phyloP scores from a whole-genome alignment of 2,113 vertebrate genomes.

The Perccottus glenii region DNA sequence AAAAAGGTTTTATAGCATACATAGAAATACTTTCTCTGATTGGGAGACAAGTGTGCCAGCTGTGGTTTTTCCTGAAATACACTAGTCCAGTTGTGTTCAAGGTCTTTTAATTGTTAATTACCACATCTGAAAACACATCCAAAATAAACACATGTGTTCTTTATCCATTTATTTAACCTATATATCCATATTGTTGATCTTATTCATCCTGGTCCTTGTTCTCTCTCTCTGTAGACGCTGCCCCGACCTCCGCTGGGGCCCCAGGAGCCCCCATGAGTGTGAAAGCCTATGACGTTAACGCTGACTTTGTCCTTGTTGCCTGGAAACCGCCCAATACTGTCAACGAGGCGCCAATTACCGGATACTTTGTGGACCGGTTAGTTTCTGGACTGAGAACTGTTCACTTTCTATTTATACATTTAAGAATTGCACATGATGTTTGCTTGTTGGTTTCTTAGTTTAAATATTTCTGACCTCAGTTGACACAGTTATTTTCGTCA shows the following conservation, averaged over 20 bases:
- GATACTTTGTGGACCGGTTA: conserved; percentile 96
- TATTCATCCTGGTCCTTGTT: neutral
- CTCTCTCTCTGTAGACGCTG: conserved; percentile 79
- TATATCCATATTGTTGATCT: neutral
- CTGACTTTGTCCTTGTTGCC: conserved; percentile 91
- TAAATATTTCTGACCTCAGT: neutral
- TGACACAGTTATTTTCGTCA: no score
- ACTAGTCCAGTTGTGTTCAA: no score
- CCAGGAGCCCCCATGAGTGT: conserved; percentile 94
- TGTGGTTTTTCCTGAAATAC: no score
- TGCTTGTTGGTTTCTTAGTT: neutral
- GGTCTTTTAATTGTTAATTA: no score
- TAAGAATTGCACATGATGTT: neutral
- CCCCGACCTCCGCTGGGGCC: conserved; percentile 81
- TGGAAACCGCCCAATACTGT: conserved; percentile 97
- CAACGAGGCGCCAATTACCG: conserved; percentile 84
- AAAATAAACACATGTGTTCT: no score
- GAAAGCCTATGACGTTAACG: conserved; percentile 87
- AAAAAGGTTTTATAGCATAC: no score
- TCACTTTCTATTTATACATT: conserved; percentile 27
- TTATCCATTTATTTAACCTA: no score
- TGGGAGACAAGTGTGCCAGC: no score
- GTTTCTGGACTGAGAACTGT: conserved; percentile 14
- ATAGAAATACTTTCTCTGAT: no score
- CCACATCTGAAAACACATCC: no score